A percentile compares a stretch with the other conserved stretches of the same genome.
These are phyloP conservation scores for Oxygymnocypris stewartii DNA, from an alignment of 2,113 vertebrate genomes.

Conservation along the genomic window DNA sequence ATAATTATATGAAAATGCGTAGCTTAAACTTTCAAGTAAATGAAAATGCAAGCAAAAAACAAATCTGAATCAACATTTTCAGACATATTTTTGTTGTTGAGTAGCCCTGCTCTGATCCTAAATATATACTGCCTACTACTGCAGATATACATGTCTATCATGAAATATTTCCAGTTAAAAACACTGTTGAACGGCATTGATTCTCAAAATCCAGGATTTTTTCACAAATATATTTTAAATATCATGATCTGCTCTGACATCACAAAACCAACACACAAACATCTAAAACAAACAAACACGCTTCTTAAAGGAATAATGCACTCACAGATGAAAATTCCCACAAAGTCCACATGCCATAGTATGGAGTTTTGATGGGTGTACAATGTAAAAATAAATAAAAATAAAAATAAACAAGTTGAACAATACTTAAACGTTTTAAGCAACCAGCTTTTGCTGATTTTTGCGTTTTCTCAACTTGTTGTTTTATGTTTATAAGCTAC, in stretches of 20 bases:
- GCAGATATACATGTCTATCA: not conserved
- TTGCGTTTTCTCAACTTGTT: too few species aligned
- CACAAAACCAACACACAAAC: not conserved
- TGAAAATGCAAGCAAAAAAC: constrained; percentile 13
- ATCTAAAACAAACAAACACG: not conserved
- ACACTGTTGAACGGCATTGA: not conserved
- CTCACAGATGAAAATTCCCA: not conserved
- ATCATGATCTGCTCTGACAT: not conserved
- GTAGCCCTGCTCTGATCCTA: constrained; percentile 4
- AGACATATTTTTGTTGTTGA: not conserved
- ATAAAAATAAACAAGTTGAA: too few species aligned
- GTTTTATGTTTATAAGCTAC: too few species aligned
- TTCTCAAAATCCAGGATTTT: not conserved
- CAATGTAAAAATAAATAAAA: too few species aligned
- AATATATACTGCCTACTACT: not conserved
- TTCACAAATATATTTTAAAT: not conserved
- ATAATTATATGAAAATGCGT: constrained; percentile 18
- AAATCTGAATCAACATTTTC: not conserved
- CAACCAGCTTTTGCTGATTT: too few species aligned
- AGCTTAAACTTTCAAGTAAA: constrained; percentile 14
- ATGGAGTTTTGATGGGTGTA: not conserved
- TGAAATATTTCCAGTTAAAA: not conserved
- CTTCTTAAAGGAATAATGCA: not conserved
- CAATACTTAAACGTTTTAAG: too few species aligned
- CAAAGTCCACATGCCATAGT: not conserved